These are phyloP conservation scores for Lasioglossum marginatum DNA, from an alignment of 2,888 invertebrate species.

Conservation along the genomic window DNA sequence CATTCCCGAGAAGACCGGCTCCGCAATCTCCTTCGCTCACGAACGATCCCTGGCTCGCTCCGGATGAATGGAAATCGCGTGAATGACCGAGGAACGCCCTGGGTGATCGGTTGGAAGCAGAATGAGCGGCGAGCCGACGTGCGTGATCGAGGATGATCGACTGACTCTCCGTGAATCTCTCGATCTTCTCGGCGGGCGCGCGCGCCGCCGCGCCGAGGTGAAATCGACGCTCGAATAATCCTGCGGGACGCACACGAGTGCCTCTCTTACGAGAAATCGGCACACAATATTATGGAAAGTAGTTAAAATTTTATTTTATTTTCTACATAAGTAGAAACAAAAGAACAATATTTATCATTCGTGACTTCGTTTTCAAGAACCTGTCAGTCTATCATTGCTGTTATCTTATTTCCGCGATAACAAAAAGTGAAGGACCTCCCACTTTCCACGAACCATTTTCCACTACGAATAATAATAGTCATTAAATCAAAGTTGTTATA, in stretches of 20 bases:
- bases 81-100: constrained; percentile 71
- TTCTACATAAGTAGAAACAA: too few species aligned
- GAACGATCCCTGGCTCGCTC: constrained; percentile 26
- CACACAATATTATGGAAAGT: too few species aligned
- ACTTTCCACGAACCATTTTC: too few species aligned
- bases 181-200: constrained; percentile 39
- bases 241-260: background rate
- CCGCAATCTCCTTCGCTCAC: constrained; percentile 3
- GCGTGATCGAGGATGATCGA: constrained; percentile 70
- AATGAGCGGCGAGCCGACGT: constrained; percentile 60
- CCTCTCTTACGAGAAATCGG: background rate
- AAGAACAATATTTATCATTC: too few species aligned
- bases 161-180: constrained; percentile 56
- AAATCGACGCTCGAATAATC: constrained; percentile 50
- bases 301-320: too few species aligned
- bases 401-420: too few species aligned
- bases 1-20: constrained; percentile 4
- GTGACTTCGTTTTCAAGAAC: too few species aligned
- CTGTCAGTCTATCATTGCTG: too few species aligned
- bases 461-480: too few species aligned
- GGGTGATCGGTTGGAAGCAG: constrained; percentile 57
- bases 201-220: constrained; percentile 25
- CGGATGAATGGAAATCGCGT: constrained; percentile 75
- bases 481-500: too few species aligned
- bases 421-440: too few species aligned